A percentile compares a stretch with the other conserved stretches of the same genome.
These are phyloP conservation scores for Hemaris fuciformis DNA, from an alignment of 2,888 invertebrate genomes.

Conservation along the genomic window DNA sequence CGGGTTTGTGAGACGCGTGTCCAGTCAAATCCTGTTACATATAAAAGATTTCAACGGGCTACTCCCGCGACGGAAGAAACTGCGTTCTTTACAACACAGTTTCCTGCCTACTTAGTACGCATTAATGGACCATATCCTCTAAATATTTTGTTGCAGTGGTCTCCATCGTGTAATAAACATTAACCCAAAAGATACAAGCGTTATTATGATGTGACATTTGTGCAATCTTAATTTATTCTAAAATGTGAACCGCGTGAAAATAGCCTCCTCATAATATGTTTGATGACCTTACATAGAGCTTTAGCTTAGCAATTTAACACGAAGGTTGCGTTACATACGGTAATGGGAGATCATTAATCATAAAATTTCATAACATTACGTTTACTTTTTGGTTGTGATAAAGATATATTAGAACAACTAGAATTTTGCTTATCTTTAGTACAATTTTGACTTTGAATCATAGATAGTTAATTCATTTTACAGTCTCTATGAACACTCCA, in stretches of 20 bases:
- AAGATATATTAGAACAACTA: no score
- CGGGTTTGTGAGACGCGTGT: constrained; percentile 2
- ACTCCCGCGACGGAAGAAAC: background rate
- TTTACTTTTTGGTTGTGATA: background rate
- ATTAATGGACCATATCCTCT: no score
- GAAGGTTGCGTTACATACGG: constrained; percentile 1
- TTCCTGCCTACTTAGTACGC: no score
- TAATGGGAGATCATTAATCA: constrained; percentile 1
- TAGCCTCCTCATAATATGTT: constrained; percentile 2
- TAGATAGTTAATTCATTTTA: no score
- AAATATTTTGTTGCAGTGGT: background rate
- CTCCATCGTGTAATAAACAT: background rate
- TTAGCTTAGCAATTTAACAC: constrained; percentile 3
- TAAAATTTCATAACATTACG: constrained; percentile 1
- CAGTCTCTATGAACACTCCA: no score
- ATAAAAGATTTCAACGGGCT: constrained; percentile 77
- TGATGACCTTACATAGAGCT: background rate
- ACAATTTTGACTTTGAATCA: no score
- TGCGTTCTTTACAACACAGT: background rate
- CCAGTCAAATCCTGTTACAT: constrained; percentile 23
- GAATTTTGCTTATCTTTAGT: no score
- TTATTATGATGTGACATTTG: background rate
- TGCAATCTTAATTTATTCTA: constrained; percentile 1
- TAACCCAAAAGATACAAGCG: background rate
- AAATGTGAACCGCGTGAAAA: background rate